These are phyloP conservation scores for Delichon dasypus DNA, from an alignment of 2,797 vertebrate species.

Conservation along the genomic window DNA sequence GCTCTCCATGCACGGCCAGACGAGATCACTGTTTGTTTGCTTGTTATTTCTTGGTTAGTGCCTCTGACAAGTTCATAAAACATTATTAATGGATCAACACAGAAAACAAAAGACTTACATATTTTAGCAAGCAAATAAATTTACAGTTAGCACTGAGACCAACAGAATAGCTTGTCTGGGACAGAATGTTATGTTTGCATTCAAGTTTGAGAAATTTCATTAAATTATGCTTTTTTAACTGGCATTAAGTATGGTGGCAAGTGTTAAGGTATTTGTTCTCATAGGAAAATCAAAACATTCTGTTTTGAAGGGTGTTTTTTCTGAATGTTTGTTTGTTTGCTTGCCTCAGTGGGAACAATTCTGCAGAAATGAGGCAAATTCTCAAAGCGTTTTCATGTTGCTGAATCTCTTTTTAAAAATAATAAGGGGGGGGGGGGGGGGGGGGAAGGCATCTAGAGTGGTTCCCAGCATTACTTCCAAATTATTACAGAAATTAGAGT, in stretches of 20 bases:
- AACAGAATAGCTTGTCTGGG: neutral
- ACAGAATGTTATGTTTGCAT: neutral
- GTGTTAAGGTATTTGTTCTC: slow-evolving; percentile 9
- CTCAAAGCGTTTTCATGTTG: neutral
- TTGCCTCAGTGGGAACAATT: neutral
- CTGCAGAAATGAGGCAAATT: neutral
- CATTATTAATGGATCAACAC: neutral
- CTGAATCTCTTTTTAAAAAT: neutral
- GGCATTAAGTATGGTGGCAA: neutral
- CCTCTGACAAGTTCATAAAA: neutral
- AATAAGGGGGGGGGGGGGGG: no score
- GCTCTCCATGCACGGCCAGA: neutral
- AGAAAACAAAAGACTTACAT: slow-evolving; percentile 3
- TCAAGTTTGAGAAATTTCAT: neutral
- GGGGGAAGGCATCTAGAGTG: neutral
- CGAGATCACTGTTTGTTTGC: neutral
- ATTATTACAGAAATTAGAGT: neutral
- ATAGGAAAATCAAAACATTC: slow-evolving; percentile 16
- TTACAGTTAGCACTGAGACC: neutral
- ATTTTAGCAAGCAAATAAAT: neutral
- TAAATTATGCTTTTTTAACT: neutral
- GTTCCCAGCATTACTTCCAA: neutral
- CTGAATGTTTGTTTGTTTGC: slow-evolving; percentile 19
- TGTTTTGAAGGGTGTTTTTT: neutral
- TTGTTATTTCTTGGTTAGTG: neutral